Conservation (phyloP, 2,797 vertebrate species). For the Heterohyrax brucei region DNA sequence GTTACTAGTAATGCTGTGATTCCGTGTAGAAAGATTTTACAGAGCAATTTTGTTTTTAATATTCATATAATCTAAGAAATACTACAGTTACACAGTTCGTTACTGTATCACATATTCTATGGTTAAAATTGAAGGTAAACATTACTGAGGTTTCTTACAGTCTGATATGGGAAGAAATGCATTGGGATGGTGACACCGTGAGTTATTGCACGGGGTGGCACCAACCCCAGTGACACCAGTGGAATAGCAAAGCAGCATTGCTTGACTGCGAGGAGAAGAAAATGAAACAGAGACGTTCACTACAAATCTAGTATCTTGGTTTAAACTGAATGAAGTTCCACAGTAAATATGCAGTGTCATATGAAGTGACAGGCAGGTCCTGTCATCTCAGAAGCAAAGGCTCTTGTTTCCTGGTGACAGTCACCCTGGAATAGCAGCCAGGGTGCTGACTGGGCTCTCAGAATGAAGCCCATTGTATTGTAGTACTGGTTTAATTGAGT, state of each 20-base stretch:
- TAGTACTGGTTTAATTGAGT: conserved; percentile 52
- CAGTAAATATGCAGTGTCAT: neutral
- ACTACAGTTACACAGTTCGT: too few species aligned
- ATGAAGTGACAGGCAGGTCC: neutral
- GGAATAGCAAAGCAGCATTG: neutral
- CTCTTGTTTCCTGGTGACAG: neutral
- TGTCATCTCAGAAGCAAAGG: conserved; percentile 37
- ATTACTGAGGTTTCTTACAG: too few species aligned
- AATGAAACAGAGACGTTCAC: conserved; percentile 22
- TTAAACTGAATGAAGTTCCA: conserved; percentile 12
- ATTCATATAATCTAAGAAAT: too few species aligned
- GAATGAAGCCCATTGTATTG: neutral
- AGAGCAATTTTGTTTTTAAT: too few species aligned
- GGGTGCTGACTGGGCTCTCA: neutral
- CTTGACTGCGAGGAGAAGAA: neutral
- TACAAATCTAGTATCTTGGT: neutral
- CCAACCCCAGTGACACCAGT: too few species aligned
- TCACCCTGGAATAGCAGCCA: conserved; percentile 8
- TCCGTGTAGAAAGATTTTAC: too few species aligned
- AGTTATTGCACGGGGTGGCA: too few species aligned
- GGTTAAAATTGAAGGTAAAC: too few species aligned
- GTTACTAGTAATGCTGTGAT: too few species aligned
- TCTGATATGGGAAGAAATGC: too few species aligned
- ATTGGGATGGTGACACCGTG: too few species aligned
- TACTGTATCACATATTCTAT: too few species aligned